Evolutionary conservation across 1,140 invertebrate species (phyloP), one percentile per base, ranked within the genome.

Genomic region (Glossosoma conforme): DNA sequence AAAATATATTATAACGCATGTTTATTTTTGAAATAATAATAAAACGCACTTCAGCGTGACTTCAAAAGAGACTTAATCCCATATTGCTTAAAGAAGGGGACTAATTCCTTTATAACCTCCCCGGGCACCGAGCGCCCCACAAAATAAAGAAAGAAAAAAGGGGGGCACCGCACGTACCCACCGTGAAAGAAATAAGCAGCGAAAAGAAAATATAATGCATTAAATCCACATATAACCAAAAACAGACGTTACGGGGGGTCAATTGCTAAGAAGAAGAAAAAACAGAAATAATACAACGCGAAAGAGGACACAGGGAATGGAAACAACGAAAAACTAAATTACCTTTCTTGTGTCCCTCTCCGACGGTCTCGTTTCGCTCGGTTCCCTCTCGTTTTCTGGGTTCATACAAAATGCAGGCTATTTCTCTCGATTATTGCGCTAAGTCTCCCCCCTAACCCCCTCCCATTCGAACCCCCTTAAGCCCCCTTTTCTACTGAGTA

Each of bases 381-480:
- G 35, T 58, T n/a, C 56, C 18, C 43, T 51, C 8, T 58, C 47
- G n/a, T n/a, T n/a, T n/a, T 21, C 22, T 20, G 17, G 46, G 45
- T 66, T 65, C 64, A 66, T 67, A 65, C 62, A 63, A 66, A 67
- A 67, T 68, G 66, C 66, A 65, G 63, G 65, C 65, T 65, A 66
- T 68, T 68, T 66, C 65, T 66, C 64, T 65, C 64, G 63, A 67
- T 68, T 68, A 67, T 66, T 64, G 64, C 58, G 47, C 56, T 54
- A 53, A 58, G 51, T 50, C 55, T 52, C 40, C 35, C 33, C 51
- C 50, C 42, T 35, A 11, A 15, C 44, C 21, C 43, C 42, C 9
- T 36, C 41, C 45, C 40, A 30, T 20, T 25, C 42, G 17, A 38
- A 38, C 41, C 41, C 19, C 25, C 47, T 33, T 33, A 9, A 18